These are phyloP conservation scores for Osmerus eperlanus DNA, from an alignment of 2,113 vertebrate species.

Conservation along the genomic window DNA sequence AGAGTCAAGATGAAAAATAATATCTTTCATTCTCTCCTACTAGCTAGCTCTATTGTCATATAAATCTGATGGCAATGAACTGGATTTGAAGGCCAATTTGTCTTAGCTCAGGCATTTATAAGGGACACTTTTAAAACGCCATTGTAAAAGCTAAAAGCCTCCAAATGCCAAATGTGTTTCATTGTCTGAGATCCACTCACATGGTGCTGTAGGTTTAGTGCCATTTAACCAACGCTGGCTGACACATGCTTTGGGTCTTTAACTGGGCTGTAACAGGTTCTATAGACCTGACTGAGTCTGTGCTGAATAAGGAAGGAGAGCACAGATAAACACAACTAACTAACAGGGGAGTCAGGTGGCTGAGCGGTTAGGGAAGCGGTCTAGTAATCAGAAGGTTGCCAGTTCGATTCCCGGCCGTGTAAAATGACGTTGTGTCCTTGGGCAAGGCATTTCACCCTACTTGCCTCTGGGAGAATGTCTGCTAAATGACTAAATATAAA, in stretches of 20 bases:
- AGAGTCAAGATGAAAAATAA: neutral
- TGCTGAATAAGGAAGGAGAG: no score
- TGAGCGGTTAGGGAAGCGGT: no score
- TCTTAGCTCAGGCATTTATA: conserved; percentile 15
- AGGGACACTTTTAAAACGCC: neutral
- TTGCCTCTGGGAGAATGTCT: no score
- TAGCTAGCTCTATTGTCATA: neutral
- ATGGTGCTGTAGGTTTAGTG: neutral
- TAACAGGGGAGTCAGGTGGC: no score
- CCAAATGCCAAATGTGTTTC: neutral
- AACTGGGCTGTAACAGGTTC: conserved; percentile 3
- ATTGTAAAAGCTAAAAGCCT: conserved; percentile 33
- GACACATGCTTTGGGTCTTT: conserved; percentile 10
- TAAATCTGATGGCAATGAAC: neutral
- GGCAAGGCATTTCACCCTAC: no score
- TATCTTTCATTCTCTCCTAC: neutral
- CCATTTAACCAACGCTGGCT: conserved; percentile 16
- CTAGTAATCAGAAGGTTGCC: no score
- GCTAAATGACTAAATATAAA: no score
- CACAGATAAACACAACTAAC: no score
- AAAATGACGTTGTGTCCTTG: no score
- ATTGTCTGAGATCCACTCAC: conserved; percentile 15
- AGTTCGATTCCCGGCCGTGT: no score
- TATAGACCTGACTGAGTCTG: neutral
- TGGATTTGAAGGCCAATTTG: neutral